Evolutionary conservation across 2,888 invertebrate genomes (phyloP), one percentile per base, ranked within the genome.

Genomic region (Yponomeuta evonymella): DNA sequence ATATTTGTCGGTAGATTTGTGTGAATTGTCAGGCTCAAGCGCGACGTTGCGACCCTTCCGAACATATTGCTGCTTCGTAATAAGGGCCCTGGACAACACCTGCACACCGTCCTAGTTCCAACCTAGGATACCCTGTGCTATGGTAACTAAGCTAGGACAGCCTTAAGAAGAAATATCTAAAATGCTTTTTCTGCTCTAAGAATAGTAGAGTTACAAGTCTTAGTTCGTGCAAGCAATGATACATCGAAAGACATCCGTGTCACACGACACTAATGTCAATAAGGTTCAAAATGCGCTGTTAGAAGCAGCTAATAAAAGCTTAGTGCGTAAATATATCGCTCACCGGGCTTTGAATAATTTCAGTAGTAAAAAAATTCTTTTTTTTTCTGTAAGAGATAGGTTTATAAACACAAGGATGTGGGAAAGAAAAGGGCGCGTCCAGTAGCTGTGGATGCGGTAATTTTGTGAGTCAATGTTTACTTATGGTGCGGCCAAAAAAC

Each of bases 281-380:
- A 58, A 58, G 51, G 51, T 58, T 58, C 64, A 64, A 64, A 64
- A 23, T 23, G 10, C 64, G 11, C 48, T 43, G 65, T 36, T 69
- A 70, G 36, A 43, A 43, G 33, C 43, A 9, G 1, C 36, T 48
- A 65, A 62, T 69, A 64, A 71, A 69, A 69, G 51, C 72, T 74
- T 72, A 74, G 69, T 78, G 79, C 78, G 79, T 82, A 81, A 83
- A 84, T 88, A 88, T 88, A 88, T 88, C 88, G 86, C 79, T 88
- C 88, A 87, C 79, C 88, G 81, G 76, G 78, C 77, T 79, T 82
- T 88, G 88, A 86, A 86, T 88, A 86, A 87, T 86, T 62, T 36
- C 62, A n/a, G 69, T 62, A 62, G 29, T 69, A 62, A 62, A 69
- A 48, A 68, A 12, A 68, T 10, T n/a, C 48, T 51, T 65, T 65